Evolutionary conservation across 2,888 invertebrate genomes (phyloP), one percentile per base, ranked within the genome.

Genomic region (Troilus luridus): DNA sequence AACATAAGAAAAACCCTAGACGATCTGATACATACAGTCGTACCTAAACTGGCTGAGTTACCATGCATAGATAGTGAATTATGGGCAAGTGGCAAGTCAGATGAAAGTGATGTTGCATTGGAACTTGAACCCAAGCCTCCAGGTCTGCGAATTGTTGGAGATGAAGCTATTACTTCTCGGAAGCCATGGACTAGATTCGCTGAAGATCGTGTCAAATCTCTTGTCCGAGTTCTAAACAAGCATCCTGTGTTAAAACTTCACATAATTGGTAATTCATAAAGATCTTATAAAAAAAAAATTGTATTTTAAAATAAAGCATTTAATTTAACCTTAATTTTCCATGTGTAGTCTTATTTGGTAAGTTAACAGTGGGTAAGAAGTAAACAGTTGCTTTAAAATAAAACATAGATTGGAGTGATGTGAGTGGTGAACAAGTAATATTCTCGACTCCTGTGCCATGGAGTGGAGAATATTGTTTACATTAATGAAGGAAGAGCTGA

Each of bases 21-120:
- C n/a, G 41, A 85, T n/a, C 6, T 85, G 56, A 85, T 85, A 5
- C 3, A 11, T n/a, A 54, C 0, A 85, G 85, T 58, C 12, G 12
- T 85, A 21, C 85, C 85, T 41, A 85, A 85, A 85, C n/a, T 85
- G 85, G n/a, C 54, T n/a, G 85, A 85, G 56, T 56, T 85, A 58
- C 85, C 85, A 11, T 85, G 85, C 56, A 85, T 85, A 56, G 56
- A 21, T n/a, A 85, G 85, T 85, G 85, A 85, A 58, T 58, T 85
- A 54, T 85, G 85, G 85, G 56, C 85, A 41, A 85, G 85, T 58
- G 85, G 17, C 3, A 85, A 85, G 56, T 85, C 85, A 11, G 56
- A 21, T 21, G 56, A 54, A 85, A 41, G 56, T 14, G n/a, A 85
- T 54, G 56, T 58, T 54, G 21, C n/a, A 12, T 85, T 56, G 85